phyloP scores from a whole-genome alignment of 2,888 invertebrate genomes.

The Eupithecia subfuscata region DNA sequence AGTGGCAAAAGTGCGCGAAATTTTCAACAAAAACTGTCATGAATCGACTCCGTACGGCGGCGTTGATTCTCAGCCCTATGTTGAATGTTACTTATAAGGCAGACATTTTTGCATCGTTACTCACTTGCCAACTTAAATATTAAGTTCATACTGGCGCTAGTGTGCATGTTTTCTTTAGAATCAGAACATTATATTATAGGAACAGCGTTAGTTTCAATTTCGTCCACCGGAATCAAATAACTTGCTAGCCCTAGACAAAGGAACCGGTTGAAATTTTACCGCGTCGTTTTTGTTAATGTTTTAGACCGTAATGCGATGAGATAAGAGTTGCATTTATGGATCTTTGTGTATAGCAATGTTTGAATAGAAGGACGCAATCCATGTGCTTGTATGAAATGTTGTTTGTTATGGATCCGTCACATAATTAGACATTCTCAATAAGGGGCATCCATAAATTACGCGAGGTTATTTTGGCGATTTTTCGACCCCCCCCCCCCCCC shows the following conservation, averaged over 20 bases:
- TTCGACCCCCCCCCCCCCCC: too few relatives aligned
- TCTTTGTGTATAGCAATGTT: slow-evolving; percentile 27
- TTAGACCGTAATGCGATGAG: slow-evolving; percentile 34
- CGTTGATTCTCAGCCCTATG: not conserved
- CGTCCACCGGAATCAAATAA: not conserved
- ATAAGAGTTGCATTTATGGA: slow-evolving; percentile 33
- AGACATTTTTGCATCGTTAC: not conserved
- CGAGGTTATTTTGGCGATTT: too few relatives aligned
- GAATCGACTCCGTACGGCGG: not conserved
- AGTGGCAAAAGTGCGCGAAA: slow-evolving; percentile 1
- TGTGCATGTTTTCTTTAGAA: not conserved
- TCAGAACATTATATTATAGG: not conserved
- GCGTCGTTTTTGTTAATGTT: slow-evolving; percentile 9
- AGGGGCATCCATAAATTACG: too few relatives aligned
- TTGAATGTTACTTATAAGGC: not conserved
- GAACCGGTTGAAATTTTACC: slow-evolving; percentile 39
- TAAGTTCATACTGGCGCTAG: not conserved
- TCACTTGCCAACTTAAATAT: not conserved
- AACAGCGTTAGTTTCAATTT: not conserved
- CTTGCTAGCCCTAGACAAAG: slow-evolving; percentile 45
- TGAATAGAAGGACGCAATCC: slow-evolving; percentile 22
- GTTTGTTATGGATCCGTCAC: not conserved
- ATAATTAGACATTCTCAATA: not conserved
- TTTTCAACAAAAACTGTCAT: not conserved
- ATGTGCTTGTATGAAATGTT: slow-evolving; percentile 11